phyloP scores from a whole-genome alignment of 2,113 vertebrate species.

The Clupea harengus region DNA sequence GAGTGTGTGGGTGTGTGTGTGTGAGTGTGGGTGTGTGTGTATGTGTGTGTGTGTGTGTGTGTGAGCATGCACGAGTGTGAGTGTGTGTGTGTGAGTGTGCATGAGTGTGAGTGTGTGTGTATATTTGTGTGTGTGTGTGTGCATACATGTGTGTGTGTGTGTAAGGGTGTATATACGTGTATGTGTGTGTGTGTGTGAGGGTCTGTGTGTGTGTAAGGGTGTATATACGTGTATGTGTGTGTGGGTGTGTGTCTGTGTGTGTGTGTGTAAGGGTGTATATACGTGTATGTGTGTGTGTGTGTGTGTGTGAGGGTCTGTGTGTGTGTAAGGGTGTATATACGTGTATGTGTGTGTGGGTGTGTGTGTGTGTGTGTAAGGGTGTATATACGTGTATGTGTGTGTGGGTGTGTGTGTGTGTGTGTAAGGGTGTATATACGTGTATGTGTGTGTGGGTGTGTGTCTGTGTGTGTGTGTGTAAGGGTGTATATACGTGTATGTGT shows the following conservation, averaged over 20 bases:
- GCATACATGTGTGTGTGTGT: not conserved
- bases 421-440: not conserved
- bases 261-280: too few species aligned
- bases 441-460: not conserved
- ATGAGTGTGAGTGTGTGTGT: too few species aligned
- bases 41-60: too few species aligned
- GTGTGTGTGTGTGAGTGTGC: too few species aligned
- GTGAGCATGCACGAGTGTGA: too few species aligned
- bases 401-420: not conserved
- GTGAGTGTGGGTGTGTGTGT: too few species aligned
- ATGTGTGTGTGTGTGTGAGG: too few species aligned
- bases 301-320: not conserved
- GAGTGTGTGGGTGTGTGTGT: not conserved
- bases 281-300: not conserved
- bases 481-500: not conserved
- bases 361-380: too few species aligned
- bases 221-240: not conserved
- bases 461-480: not conserved
- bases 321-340: not conserved
- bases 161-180: too few species aligned
- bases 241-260: not conserved
- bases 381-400: too few species aligned
- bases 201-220: too few species aligned
- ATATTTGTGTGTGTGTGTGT: not conserved
- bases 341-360: too few species aligned